These are phyloP conservation scores for Euthynnus affinis DNA, from an alignment of 2,797 vertebrate species.

Conservation along the genomic window DNA sequence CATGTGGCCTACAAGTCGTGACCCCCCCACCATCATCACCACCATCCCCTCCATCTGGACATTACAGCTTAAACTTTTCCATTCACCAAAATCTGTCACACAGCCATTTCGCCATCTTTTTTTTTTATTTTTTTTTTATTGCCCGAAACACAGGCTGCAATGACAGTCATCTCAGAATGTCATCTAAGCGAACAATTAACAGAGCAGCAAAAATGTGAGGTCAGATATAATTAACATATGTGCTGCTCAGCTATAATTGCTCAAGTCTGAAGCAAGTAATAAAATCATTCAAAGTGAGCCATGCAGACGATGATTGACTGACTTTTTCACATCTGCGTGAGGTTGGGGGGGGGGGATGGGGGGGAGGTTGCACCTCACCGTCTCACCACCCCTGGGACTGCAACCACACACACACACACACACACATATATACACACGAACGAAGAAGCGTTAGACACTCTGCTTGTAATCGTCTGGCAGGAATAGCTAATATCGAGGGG, in stretches of 20 bases:
- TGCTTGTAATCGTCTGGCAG: conserved; percentile 19
- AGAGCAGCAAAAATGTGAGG: conserved; percentile 78
- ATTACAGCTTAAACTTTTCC: conserved; percentile 39
- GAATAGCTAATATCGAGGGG: conserved; percentile 5
- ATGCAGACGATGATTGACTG: conserved; percentile 62
- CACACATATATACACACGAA: conserved; percentile 7
- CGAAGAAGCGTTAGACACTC: conserved; percentile 11
- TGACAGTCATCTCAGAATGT: conserved; percentile 74
- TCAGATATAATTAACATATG: conserved; percentile 84
- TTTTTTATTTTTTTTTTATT: conserved; percentile 23
- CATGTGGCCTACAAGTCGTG: background rate
- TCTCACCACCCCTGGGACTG: conserved; percentile 50
- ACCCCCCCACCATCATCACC: conserved; percentile 40
- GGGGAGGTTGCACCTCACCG: conserved; percentile 49
- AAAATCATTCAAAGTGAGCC: conserved; percentile 76
- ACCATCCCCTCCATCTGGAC: conserved; percentile 44
- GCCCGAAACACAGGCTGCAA: conserved; percentile 70
- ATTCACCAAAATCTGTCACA: conserved; percentile 46
- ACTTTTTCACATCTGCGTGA: conserved; percentile 28
- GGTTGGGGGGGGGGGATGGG: too few relatives aligned
- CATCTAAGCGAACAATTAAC: conserved; percentile 78
- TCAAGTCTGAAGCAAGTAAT: conserved; percentile 80
- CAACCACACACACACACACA: background rate
- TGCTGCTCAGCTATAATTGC: conserved; percentile 81
- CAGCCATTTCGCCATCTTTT: background rate